Evolutionary conservation across 1,140 invertebrate genomes (phyloP).

Genomic region (Pomacea maculata): DNA sequence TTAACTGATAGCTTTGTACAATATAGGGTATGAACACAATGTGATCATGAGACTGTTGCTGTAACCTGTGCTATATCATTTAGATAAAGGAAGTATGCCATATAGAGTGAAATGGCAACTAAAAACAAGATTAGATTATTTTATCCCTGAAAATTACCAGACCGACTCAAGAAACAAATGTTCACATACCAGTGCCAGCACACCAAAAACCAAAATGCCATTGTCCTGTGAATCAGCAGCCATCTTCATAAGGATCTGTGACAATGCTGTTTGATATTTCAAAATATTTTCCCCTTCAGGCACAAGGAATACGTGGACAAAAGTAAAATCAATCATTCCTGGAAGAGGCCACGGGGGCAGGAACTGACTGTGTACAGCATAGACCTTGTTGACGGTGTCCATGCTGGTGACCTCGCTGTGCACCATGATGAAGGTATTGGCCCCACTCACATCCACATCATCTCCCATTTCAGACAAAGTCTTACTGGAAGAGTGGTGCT

Average conservation of each 20-base stretch:
- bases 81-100: too few relatives aligned
- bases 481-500: too few relatives aligned
- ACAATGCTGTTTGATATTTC: not conserved
- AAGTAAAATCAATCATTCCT: not conserved
- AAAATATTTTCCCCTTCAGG: not conserved
- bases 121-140: too few relatives aligned
- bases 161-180: not conserved
- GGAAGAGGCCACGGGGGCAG: not conserved
- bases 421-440: conserved; percentile 10
- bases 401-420: not conserved
- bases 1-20: too few relatives aligned
- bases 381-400: not conserved
- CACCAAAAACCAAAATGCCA: not conserved
- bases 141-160: too few relatives aligned
- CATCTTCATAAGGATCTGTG: not conserved
- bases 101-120: too few relatives aligned
- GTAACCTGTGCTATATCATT: too few relatives aligned
- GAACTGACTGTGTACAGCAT: not conserved
- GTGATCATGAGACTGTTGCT: too few relatives aligned
- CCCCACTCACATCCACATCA: not conserved
- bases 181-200: conserved; percentile 5
- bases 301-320: conserved; percentile 9
- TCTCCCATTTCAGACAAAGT: too few relatives aligned
- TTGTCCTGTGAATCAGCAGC: not conserved
- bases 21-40: too few relatives aligned